Conservation (phyloP, 1,140 invertebrate genomes). For the Drosophila malerkotliana region DNA sequence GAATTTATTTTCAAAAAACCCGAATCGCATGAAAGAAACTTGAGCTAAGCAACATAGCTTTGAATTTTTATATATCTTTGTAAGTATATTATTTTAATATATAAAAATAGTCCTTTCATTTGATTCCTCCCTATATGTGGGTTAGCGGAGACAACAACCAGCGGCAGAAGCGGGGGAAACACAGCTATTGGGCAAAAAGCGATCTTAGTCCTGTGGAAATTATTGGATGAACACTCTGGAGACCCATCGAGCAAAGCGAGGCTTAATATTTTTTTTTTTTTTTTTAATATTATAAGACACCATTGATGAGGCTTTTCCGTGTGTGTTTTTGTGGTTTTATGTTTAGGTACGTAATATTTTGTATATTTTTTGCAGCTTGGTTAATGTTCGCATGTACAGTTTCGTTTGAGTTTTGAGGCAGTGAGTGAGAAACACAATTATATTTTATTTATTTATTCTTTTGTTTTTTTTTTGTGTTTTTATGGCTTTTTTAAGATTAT, state of each 20-base stretch:
- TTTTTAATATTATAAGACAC: conserved; percentile 60
- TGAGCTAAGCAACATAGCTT: neutral
- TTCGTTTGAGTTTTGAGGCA: conserved; percentile 40
- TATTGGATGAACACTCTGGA: conserved; percentile 48
- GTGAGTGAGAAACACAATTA: conserved; percentile 56
- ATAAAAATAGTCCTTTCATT: neutral
- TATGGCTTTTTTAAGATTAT: conserved; percentile 59
- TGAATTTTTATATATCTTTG: neutral
- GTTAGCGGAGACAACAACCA: conserved; percentile 49
- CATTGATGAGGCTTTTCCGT: conserved; percentile 44
- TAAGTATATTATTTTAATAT: neutral
- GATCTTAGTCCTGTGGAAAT: neutral
- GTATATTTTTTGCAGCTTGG: conserved; percentile 37
- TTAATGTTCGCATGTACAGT: conserved; percentile 64
- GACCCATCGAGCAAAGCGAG: conserved; percentile 26
- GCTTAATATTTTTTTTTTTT: conserved; percentile 10
- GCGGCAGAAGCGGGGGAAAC: conserved; percentile 5
- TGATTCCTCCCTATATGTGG: neutral
- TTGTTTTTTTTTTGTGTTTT: conserved; percentile 28
- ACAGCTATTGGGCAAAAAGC: conserved; percentile 11
- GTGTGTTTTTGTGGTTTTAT: conserved; percentile 24
- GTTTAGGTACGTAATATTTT: conserved; percentile 22
- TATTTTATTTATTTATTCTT: conserved; percentile 33
- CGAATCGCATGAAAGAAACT: conserved; percentile 9
- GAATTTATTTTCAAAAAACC: neutral